Base-by-base conservation (phyloP, 2,888 invertebrate species). In the Andricus curvator region DNA sequence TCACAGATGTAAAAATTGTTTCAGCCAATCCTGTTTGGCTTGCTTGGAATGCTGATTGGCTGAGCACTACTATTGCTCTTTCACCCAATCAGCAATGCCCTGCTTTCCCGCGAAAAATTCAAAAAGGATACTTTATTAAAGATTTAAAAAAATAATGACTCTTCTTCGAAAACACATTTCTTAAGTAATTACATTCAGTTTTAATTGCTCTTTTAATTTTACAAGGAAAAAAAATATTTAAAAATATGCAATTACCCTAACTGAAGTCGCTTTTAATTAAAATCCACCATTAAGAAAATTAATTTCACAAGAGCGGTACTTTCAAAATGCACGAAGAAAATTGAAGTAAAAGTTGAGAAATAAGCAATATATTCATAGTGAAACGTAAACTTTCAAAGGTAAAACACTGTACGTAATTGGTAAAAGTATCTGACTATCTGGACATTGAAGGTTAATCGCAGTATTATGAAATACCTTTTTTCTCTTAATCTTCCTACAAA, bases 401-500 rank as follows among this genome's bases (percentile, higher is more conserved):
- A 48, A 51, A 29, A 70, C 6, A 17, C 15, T 22, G 22, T 48
- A 51, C 13, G 22, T 48, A 70, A 70, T 48, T 70, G 44, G 70
- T 22, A 51, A 48, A 48, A 70, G 17, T 44, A 70, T 51, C 70
- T 48, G 29, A 48, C 29, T 70, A 48, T 68, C 41, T 68, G 68
- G 29, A 48, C n/a, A 48, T 70, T 48, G 22, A 70, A 70, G 70
- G 48, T 70, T 70, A 29, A 20, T 37, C 4, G 20, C 15, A 41
- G n/a, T 67, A 15, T 44, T 44, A 29, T 29, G 70, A 70, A 70
- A 70, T 70, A n/a, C 29, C n/a, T 2, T 25, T 48, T 20, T 22
- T 70, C 48, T 68, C n/a, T 17, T 8, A 44, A 70, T 70, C 41
- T 70, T 51, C 48, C 25, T 48, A 51, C 48, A 70, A 51, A 70